These are phyloP conservation scores for Sphaerophoria rueppellii DNA, from an alignment of 2,888 invertebrate species.

Conservation along the genomic window DNA sequence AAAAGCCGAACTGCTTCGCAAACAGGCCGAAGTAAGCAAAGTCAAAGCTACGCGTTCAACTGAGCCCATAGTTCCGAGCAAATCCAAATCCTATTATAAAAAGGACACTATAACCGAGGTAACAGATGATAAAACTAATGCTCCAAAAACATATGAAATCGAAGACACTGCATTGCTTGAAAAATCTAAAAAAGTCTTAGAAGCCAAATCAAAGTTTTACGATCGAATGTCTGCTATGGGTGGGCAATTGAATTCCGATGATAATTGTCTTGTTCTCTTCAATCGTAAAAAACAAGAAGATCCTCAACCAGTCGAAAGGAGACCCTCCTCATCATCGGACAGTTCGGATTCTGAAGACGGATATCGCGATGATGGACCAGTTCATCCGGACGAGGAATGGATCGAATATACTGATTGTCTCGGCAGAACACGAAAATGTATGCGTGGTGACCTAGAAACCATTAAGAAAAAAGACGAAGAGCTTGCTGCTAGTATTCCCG, in stretches of 20 bases:
- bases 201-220: constrained; percentile 82
- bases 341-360: constrained; percentile 75
- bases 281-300: constrained; percentile 81
- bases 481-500: constrained; percentile 79
- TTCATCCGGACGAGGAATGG: constrained; percentile 86
- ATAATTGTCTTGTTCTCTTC: constrained; percentile 81
- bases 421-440: constrained; percentile 93
- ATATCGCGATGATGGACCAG: constrained; percentile 67
- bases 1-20: constrained; percentile 94
- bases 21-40: constrained; percentile 91
- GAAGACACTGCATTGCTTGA: constrained; percentile 79
- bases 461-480: constrained; percentile 86
- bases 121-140: constrained; percentile 74
- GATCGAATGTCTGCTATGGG: constrained; percentile 81
- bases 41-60: constrained; percentile 84
- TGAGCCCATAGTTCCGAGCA: constrained; percentile 83
- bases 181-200: constrained; percentile 82
- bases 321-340: constrained; percentile 75
- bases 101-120: constrained; percentile 68
- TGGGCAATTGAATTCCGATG: constrained; percentile 80
- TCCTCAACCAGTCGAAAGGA: constrained; percentile 23
- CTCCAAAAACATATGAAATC: constrained; percentile 76
- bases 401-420: constrained; percentile 94
- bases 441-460: constrained; percentile 88
- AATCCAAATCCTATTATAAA: constrained; percentile 77